These are phyloP conservation scores for Salticus scenicus DNA, from an alignment of 2,888 invertebrate species.

Conservation along the genomic window DNA sequence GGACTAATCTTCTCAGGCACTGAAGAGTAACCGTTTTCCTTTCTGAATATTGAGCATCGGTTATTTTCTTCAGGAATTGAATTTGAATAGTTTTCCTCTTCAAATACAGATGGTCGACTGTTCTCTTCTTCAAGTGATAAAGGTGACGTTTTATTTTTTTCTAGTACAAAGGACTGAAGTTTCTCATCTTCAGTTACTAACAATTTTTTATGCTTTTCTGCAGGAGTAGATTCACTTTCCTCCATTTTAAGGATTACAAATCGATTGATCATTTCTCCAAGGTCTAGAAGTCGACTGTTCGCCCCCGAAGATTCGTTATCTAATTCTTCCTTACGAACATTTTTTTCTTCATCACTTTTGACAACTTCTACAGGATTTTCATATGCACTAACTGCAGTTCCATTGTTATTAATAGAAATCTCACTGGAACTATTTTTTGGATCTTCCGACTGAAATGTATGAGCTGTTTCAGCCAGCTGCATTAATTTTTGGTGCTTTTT, in stretches of 20 bases:
- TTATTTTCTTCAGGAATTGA: too few relatives aligned
- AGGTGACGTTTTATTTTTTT: too few relatives aligned
- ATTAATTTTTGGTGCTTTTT: not conserved
- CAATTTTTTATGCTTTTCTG: too few relatives aligned
- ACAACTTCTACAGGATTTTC: not conserved
- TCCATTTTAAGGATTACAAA: not conserved
- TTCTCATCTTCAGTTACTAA: too few relatives aligned
- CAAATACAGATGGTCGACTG: too few relatives aligned
- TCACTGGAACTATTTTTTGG: not conserved
- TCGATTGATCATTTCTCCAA: not conserved
- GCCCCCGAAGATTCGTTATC: not conserved
- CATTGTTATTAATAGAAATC: not conserved
- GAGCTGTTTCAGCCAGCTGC: not conserved
- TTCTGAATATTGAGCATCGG: too few relatives aligned
- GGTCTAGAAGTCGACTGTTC: not conserved
- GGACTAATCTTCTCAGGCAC: too few relatives aligned
- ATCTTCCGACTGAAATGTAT: conserved; percentile 5
- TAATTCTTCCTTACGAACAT: not conserved
- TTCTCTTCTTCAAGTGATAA: too few relatives aligned
- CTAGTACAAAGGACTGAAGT: too few relatives aligned
- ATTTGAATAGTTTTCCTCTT: too few relatives aligned
- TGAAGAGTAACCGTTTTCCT: too few relatives aligned
- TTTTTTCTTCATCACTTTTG: not conserved
- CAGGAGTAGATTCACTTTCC: not conserved
- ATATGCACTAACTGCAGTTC: not conserved